Conservation (phyloP, 2,888 invertebrate species). For the Drosophila nigritarsus region DNA sequence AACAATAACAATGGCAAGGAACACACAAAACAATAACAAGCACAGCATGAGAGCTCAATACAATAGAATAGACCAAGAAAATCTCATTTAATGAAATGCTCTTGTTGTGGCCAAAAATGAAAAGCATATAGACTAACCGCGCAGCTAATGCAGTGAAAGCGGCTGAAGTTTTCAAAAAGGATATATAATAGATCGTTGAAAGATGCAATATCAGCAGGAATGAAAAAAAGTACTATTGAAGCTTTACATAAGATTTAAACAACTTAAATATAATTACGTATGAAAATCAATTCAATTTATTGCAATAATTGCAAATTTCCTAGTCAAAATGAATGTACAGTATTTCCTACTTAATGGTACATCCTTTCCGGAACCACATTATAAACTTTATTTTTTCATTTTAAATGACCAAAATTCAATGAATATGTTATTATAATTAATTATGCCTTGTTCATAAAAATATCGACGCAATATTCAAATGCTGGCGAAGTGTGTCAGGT, state of each 20-base stretch:
- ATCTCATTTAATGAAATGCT: slow-evolving; percentile 48
- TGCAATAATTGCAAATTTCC: background rate
- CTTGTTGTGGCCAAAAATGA: slow-evolving; percentile 8
- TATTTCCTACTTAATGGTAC: background rate
- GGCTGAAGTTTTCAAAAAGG: background rate
- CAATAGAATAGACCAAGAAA: slow-evolving; percentile 56
- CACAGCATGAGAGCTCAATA: slow-evolving; percentile 15
- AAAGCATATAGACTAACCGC: background rate
- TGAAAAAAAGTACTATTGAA: background rate
- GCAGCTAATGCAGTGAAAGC: background rate
- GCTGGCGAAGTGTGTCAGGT: background rate
- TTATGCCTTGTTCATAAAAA: background rate
- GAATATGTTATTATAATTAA: background rate
- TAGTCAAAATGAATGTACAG: background rate
- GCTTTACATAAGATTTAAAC: background rate
- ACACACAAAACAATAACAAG: slow-evolving; percentile 54
- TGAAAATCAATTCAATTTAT: background rate
- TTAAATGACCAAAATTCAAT: background rate
- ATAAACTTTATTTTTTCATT: background rate
- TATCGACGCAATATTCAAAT: background rate
- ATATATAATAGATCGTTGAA: slow-evolving; percentile 2
- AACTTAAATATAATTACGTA: background rate
- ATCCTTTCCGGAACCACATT: background rate
- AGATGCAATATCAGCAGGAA: background rate
- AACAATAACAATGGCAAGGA: slow-evolving; percentile 51